Evolutionary conservation across 2,113 vertebrate species (phyloP).

Genomic region (Polyodon spathula): DNA sequence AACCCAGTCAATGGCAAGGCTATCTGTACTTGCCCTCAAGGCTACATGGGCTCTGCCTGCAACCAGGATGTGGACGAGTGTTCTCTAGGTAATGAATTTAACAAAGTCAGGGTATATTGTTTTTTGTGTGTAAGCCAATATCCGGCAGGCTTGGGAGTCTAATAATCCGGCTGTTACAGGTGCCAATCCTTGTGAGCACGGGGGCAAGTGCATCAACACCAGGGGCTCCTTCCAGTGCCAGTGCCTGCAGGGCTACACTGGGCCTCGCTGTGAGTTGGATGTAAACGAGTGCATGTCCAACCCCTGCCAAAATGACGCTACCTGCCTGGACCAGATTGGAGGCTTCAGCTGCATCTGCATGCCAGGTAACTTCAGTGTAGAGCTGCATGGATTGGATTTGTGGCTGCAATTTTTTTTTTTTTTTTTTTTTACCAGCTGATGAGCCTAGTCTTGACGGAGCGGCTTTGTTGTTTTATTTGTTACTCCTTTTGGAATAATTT

Average conservation of each 20-base stretch:
- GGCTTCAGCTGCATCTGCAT: conserved; percentile 93
- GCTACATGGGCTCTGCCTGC: conserved; percentile 78
- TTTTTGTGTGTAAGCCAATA: background rate
- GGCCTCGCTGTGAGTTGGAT: conserved; percentile 83
- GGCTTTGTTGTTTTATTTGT: no score
- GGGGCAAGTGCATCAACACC: conserved; percentile 84
- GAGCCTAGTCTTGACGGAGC: no score
- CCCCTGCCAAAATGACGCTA: conserved; percentile 87
- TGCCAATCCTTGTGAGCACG: conserved; percentile 91
- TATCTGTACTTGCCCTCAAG: conserved; percentile 82
- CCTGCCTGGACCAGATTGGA: conserved; percentile 88
- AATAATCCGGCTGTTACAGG: conserved; percentile 49
- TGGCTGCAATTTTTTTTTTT: no score
- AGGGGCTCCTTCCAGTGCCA: conserved; percentile 86
- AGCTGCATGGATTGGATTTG: no score
- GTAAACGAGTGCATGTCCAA: conserved; percentile 85
- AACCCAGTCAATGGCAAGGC: conserved; percentile 86
- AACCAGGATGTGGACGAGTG: conserved; percentile 86
- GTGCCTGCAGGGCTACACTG: conserved; percentile 76
- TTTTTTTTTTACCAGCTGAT: no score
- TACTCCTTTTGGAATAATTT: no score
- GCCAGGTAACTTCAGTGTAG: conserved; percentile 59
- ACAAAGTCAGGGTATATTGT: background rate
- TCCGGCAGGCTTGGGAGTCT: background rate
- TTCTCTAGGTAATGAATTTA: conserved; percentile 59